Conservation (phyloP, 2,888 invertebrate species). For the Ischnus inquisitorius region DNA sequence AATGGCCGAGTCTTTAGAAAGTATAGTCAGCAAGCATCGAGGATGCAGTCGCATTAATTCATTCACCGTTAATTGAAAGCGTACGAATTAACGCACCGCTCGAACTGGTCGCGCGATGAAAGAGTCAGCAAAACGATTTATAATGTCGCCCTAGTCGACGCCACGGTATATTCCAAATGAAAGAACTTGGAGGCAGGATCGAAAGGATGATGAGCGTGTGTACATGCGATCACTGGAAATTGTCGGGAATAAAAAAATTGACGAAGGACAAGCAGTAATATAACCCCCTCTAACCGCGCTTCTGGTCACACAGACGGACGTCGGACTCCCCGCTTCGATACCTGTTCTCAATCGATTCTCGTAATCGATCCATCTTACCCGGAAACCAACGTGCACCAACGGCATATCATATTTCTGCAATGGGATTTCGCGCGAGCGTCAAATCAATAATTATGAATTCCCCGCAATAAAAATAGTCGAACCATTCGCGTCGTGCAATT, state of each 20-base stretch:
- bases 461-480: slow-evolving; percentile 35
- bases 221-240: not conserved
- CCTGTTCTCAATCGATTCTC: slow-evolving; percentile 64
- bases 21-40: slow-evolving; percentile 19
- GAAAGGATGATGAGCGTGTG: slow-evolving; percentile 29
- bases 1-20: slow-evolving; percentile 28
- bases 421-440: slow-evolving; percentile 7
- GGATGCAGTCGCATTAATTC: slow-evolving; percentile 62
- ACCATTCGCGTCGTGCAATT: slow-evolving; percentile 57
- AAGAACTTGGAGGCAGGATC: slow-evolving; percentile 39
- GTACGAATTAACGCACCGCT: slow-evolving; percentile 76
- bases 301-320: slow-evolving; percentile 40
- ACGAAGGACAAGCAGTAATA: slow-evolving; percentile 51
- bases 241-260: slow-evolving; percentile 46
- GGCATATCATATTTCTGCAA: slow-evolving; percentile 51
- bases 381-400: slow-evolving; percentile 58
- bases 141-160: slow-evolving; percentile 71
- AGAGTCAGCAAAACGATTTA: slow-evolving; percentile 71
- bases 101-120: slow-evolving; percentile 69
- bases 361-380: slow-evolving; percentile 65
- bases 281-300: not conserved
- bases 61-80: slow-evolving; percentile 78
- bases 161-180: slow-evolving; percentile 33
- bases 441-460: slow-evolving; percentile 63
- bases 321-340: slow-evolving; percentile 46